Evolutionary conservation across 30 jellyfish, hydroid and myxozoan species (phyloP).

Genomic region (Rhopilema esculentum): DNA sequence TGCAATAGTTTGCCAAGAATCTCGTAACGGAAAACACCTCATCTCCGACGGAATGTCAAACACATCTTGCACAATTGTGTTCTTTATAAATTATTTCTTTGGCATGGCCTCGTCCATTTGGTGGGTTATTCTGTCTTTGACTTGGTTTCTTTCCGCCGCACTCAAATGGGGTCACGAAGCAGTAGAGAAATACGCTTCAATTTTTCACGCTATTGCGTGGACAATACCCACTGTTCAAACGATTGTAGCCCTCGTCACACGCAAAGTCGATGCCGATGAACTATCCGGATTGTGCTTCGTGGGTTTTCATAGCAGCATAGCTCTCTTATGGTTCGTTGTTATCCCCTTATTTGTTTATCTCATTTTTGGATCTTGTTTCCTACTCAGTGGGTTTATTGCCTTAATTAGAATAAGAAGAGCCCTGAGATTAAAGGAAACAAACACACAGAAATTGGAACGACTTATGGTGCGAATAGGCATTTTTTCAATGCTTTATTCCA

Average conservation of each 20-base stretch:
- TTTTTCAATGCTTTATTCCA: slow-evolving; percentile 82
- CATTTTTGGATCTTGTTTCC: slow-evolving; percentile 76
- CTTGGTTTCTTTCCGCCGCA: slow-evolving; percentile 96
- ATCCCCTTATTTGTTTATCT: slow-evolving; percentile 78
- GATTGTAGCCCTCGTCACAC: slow-evolving; percentile 84
- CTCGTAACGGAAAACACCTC: slow-evolving; percentile 64
- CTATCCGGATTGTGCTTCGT: slow-evolving; percentile 89
- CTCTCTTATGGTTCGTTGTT: slow-evolving; percentile 81
- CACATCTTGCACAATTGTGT: slow-evolving; percentile 80
- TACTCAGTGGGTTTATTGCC: slow-evolving; percentile 83
- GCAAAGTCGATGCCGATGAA: slow-evolving; percentile 90
- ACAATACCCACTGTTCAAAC: slow-evolving; percentile 91
- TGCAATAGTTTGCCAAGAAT: slow-evolving; percentile 58
- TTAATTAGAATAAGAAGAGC: slow-evolving; percentile 79
- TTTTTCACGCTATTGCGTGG: slow-evolving; percentile 94
- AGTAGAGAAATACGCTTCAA: slow-evolving; percentile 86
- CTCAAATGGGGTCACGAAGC: slow-evolving; percentile 97
- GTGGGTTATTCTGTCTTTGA: slow-evolving; percentile 91
- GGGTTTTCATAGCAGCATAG: slow-evolving; percentile 71
- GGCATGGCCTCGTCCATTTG: slow-evolving; percentile 97
- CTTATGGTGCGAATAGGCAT: slow-evolving; percentile 90
- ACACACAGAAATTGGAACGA: slow-evolving; percentile 83
- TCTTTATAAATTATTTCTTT: slow-evolving; percentile 75
- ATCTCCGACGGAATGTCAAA: slow-evolving; percentile 83
- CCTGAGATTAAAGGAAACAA: slow-evolving; percentile 76